A percentile compares a stretch with the other conserved stretches of the same genome.
Conservation (phyloP, 2,797 vertebrate species). For the Sebastes diaconus region DNA sequence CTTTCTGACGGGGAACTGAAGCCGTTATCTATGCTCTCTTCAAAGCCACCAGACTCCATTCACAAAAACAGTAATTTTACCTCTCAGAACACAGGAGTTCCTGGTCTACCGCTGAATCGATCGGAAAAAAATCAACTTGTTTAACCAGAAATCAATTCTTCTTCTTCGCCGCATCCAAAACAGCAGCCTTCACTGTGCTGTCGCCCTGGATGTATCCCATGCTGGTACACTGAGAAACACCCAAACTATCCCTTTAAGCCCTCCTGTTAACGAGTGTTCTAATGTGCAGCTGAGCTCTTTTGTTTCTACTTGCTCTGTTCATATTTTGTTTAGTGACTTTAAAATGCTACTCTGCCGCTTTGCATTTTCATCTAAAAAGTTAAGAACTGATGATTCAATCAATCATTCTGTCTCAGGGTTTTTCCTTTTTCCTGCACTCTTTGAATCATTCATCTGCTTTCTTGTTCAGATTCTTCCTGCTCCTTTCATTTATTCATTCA, state of each 20-base stretch:
- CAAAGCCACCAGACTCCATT: too few relatives aligned
- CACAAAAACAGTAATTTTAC: too few relatives aligned
- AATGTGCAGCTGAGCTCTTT: not conserved
- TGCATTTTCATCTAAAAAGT: not conserved
- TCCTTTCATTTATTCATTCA: constrained; percentile 45
- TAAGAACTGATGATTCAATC: constrained; percentile 1
- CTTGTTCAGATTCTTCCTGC: constrained; percentile 25
- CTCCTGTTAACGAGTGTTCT: not conserved
- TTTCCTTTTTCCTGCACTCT: constrained; percentile 8
- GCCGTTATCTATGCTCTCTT: too few relatives aligned
- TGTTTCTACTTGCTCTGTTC: not conserved
- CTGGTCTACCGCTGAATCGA: rapidly evolving
- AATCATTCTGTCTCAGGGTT: constrained; percentile 17
- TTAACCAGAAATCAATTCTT: too few relatives aligned
- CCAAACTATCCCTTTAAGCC: not conserved
- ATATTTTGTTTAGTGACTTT: not conserved
- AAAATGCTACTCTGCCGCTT: not conserved
- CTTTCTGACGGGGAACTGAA: too few relatives aligned
- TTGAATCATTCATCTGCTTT: constrained; percentile 32
- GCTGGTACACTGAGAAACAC: not conserved
- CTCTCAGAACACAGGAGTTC: too few relatives aligned
- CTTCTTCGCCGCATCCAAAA: too few relatives aligned
- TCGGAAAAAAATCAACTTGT: too few relatives aligned
- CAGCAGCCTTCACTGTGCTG: too few relatives aligned
- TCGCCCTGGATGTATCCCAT: too few relatives aligned